Evolutionary conservation across 2,113 vertebrate species (phyloP), one percentile per base, ranked within the genome.

Genomic region (Myxocyprinus asiaticus): DNA sequence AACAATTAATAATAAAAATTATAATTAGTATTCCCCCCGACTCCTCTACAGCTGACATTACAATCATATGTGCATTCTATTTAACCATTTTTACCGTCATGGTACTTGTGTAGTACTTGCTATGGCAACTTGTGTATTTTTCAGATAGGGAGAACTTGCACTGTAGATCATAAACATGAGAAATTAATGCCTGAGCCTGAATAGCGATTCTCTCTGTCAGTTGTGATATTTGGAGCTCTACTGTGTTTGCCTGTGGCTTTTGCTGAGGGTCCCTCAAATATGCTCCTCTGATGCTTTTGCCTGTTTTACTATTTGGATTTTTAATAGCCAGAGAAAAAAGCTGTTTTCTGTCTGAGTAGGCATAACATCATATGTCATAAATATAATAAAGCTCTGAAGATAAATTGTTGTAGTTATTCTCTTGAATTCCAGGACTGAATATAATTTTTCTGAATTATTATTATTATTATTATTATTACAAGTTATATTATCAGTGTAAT

Each of bases 151-250:
- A n/a, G n/a, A n/a, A n/a, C n/a, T n/a, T n/a, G n/a, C n/a, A n/a
- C n/a, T n/a, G n/a, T 48, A 43, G 45, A 67, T 68, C 48, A 78
- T 76, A 42, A 48, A 67, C 56, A 69, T 66, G 17, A 48, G 9
- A 47, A 68, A 44, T 62, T 74, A 81, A 76, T 72, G 15, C 72
- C 62, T 69, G 47, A 64, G 73, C 15, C 17, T 79, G 6, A 73
- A 73, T 61, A 22, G 43, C n/a, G 47, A 59, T 11, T 15, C 44
- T 58, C 9, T 76, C 79, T 85, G 83, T 82, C 81, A 73, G 74
- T 74, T 78, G 61, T 50, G 75, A 74, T 78, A 67, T 84, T 47
- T 9, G 67, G 17, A 81, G 58, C 59, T 50, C 71, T 67, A 58
- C 44, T 53, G 67, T 67, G 65, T 56, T 81, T 22, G 68, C 79